A percentile compares a stretch with the other conserved stretches of the same genome.
phyloP scores from a whole-genome alignment of 1,140 invertebrate species.

The Drosophila sulfurigaster region DNA sequence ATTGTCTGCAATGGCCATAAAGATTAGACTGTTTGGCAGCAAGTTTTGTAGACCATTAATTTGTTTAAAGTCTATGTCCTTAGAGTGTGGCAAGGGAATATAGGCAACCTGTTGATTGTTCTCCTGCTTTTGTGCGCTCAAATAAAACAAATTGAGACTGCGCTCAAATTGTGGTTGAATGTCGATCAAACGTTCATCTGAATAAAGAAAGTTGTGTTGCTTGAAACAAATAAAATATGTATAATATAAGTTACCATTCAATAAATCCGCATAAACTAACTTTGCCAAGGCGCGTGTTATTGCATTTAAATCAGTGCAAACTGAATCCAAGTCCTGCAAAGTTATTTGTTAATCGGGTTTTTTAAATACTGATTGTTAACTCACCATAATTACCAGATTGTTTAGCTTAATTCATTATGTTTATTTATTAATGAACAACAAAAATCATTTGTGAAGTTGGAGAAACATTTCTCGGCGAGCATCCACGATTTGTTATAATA shows the following conservation, averaged over 20 bases:
- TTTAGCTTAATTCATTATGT: background rate
- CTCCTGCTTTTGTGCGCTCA: constrained; percentile 31
- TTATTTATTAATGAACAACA: background rate
- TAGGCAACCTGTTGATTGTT: constrained; percentile 19
- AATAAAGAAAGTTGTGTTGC: background rate
- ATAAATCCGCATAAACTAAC: constrained; percentile 58
- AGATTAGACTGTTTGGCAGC: constrained; percentile 26
- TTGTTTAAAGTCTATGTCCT: constrained; percentile 50
- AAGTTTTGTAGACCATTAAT: constrained; percentile 48
- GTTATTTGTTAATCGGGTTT: background rate
- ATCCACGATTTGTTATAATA: too few relatives aligned
- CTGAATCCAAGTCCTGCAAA: constrained; percentile 36
- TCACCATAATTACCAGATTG: constrained; percentile 51
- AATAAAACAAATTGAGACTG: constrained; percentile 51
- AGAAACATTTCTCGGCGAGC: too few relatives aligned
- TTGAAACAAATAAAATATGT: background rate
- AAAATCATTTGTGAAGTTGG: too few relatives aligned
- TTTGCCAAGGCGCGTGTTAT: constrained; percentile 48
- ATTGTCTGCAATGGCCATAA: constrained; percentile 64
- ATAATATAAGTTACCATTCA: constrained; percentile 34
- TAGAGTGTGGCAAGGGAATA: constrained; percentile 50
- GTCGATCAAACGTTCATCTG: constrained; percentile 31
- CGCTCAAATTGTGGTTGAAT: constrained; percentile 47
- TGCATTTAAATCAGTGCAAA: constrained; percentile 19
- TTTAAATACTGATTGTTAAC: background rate